Conservation (phyloP, 2,888 invertebrate species). For the Hemicrepidius hirtus region DNA sequence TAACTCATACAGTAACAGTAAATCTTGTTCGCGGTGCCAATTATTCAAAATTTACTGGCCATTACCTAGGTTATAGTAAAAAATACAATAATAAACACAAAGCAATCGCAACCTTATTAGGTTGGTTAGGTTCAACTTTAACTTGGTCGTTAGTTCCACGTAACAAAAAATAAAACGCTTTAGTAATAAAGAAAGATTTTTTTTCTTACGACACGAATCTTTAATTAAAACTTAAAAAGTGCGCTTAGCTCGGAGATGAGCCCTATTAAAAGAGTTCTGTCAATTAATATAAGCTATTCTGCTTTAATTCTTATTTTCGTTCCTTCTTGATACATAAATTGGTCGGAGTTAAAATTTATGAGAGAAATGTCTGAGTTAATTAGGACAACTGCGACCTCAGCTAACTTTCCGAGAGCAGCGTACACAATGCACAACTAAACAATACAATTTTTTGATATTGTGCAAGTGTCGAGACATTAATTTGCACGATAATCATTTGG, state of each 20-base stretch:
- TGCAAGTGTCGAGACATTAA: not conserved
- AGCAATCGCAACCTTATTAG: too few relatives aligned
- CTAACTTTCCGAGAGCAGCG: conserved; percentile 39
- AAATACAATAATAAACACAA: too few relatives aligned
- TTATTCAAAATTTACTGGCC: too few relatives aligned
- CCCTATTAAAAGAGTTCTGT: conserved; percentile 58
- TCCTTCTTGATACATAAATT: conserved; percentile 64
- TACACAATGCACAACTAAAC: conserved; percentile 27
- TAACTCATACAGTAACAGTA: too few relatives aligned
- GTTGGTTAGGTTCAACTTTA: too few relatives aligned
- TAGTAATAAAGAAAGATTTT: conserved; percentile 31
- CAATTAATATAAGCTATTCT: conserved; percentile 67
- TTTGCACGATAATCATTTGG: conserved; percentile 9
- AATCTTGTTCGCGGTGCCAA: too few relatives aligned
- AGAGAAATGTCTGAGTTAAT: conserved; percentile 67
- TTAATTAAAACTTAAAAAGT: conserved; percentile 49
- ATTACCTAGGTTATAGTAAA: too few relatives aligned
- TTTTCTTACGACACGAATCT: conserved; percentile 27
- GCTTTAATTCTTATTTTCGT: conserved; percentile 65
- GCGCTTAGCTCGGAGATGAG: conserved; percentile 42
- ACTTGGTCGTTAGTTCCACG: not conserved
- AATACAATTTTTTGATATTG: conserved; percentile 9
- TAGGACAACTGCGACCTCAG: conserved; percentile 64
- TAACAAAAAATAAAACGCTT: conserved; percentile 8
- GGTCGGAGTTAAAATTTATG: conserved; percentile 66